Evolutionary conservation across 2,888 invertebrate genomes (phyloP).

Genomic region (Zhengitettix transpicula): DNA sequence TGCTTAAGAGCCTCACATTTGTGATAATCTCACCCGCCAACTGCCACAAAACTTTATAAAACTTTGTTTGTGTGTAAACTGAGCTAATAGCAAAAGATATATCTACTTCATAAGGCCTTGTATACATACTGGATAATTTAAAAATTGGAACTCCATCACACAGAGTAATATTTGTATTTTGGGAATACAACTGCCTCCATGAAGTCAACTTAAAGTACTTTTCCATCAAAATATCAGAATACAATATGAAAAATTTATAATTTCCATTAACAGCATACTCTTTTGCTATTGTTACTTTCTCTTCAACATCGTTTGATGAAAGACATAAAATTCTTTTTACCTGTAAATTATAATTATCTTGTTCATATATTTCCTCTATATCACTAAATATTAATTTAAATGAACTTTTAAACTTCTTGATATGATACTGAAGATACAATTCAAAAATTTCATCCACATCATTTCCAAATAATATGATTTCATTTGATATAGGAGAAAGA

Average conservation of each 20-base stretch:
- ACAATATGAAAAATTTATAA: neutral
- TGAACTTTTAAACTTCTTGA: no score
- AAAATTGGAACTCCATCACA: neutral
- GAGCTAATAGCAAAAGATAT: slow-evolving; percentile 18
- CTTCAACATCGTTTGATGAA: no score
- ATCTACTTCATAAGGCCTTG: slow-evolving; percentile 21
- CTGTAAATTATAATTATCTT: no score
- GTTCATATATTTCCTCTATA: no score
- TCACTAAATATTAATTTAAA: no score
- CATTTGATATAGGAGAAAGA: slow-evolving; percentile 4
- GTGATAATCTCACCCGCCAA: slow-evolving; percentile 21
- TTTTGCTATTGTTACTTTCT: no score
- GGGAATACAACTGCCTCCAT: slow-evolving; percentile 15
- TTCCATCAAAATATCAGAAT: slow-evolving; percentile 6
- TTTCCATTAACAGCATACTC: no score
- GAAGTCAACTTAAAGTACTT: slow-evolving; percentile 7
- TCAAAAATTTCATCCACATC: neutral
- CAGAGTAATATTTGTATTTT: neutral
- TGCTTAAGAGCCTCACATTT: slow-evolving; percentile 19
- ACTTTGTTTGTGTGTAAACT: slow-evolving; percentile 11
- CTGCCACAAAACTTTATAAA: slow-evolving; percentile 21
- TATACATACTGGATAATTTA: slow-evolving; percentile 13
- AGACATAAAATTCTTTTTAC: no score
- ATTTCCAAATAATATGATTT: slow-evolving; percentile 7
- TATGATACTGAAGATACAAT: neutral